Evolutionary conservation across 1,140 invertebrate species (phyloP).

Genomic region (Caerostris darwini): DNA sequence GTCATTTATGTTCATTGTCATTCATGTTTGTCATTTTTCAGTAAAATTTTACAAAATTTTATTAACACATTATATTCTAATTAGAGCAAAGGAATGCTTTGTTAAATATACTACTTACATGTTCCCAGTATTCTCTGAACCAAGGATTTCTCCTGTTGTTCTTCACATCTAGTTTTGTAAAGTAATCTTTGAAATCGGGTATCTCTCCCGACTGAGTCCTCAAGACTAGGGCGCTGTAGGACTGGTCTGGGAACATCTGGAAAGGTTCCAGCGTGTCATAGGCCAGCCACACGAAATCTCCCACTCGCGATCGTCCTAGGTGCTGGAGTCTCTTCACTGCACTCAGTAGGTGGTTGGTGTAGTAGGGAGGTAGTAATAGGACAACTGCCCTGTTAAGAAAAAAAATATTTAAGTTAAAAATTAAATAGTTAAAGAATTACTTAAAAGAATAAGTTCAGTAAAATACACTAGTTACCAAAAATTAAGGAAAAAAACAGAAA

Average conservation of each 20-base stretch:
- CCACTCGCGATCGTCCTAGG: constrained; percentile 76
- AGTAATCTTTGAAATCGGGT: constrained; percentile 79
- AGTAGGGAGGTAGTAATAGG: constrained; percentile 78
- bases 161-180: constrained; percentile 79
- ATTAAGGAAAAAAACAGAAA: no score
- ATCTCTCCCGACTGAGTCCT: constrained; percentile 77
- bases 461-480: no score
- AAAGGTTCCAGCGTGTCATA: constrained; percentile 79
- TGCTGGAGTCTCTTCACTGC: constrained; percentile 78
- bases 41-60: no score
- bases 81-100: no score
- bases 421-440: no score
- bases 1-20: no score
- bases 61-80: no score
- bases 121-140: constrained; percentile 80
- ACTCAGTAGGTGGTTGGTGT: constrained; percentile 77
- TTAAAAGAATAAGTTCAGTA: no score
- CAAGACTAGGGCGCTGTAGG: constrained; percentile 79
- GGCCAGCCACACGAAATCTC: constrained; percentile 79
- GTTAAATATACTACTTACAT: constrained; percentile 53
- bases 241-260: constrained; percentile 78
- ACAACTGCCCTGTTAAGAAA: constrained; percentile 78
- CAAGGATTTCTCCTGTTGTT: constrained; percentile 80
- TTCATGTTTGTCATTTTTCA: no score
- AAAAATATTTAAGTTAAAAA: constrained; percentile 23